Percentiles rank a stretch among this genome's conserved stretches.
Evolutionary conservation across 1,140 invertebrate genomes (phyloP).

Genomic region (Brachionus koreanus): DNA sequence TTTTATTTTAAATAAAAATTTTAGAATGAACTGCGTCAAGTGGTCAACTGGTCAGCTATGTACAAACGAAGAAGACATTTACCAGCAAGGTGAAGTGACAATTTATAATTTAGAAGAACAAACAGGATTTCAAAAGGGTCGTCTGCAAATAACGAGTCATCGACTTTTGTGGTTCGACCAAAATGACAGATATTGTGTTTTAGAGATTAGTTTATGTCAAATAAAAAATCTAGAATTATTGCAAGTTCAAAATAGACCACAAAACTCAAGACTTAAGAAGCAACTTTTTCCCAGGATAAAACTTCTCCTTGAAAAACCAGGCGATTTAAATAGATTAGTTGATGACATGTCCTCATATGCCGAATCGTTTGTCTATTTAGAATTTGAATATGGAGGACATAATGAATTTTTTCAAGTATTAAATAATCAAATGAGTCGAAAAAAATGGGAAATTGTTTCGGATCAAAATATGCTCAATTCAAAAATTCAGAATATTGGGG

Average conservation of each 20-base stretch:
- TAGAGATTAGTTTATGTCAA: not conserved
- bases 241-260: constrained; percentile 30
- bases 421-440: not conserved
- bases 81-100: not conserved
- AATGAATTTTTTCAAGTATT: constrained; percentile 31
- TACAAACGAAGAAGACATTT: not conserved
- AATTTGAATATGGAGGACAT: constrained; percentile 42
- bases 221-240: constrained; percentile 8
- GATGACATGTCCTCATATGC: not conserved
- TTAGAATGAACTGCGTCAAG: constrained; percentile 20
- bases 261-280: not conserved
- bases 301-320: constrained; percentile 1
- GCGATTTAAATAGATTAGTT: not conserved
- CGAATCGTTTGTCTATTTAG: not conserved
- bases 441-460: not conserved
- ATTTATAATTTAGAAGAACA: constrained; percentile 27
- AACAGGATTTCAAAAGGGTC: constrained; percentile 26
- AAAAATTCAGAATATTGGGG: constrained; percentile 14
- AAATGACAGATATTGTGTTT: not conserved
- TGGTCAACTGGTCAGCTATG: constrained; percentile 20
- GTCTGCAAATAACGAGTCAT: constrained; percentile 21
- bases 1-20: not conserved
- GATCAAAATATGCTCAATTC: not conserved
- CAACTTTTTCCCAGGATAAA: constrained; percentile 8
- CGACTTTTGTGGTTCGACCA: constrained; percentile 23